Percentiles rank a stretch among this genome's conserved stretches.
phyloP scores from a whole-genome alignment of 2,113 vertebrate species.

The Guaruba guarouba region DNA sequence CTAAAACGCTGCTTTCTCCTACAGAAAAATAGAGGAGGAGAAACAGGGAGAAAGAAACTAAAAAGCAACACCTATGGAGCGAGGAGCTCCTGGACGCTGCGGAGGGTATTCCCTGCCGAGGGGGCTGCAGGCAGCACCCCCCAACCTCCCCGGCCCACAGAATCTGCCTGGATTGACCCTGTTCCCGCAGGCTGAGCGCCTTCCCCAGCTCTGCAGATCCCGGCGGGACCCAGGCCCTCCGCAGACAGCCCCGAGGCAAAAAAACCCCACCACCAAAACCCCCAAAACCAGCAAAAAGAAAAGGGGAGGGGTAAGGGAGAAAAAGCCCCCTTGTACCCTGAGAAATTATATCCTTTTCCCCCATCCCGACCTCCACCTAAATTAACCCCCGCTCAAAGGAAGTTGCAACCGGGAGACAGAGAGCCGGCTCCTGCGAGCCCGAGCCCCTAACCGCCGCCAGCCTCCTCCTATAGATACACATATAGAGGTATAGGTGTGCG shows the following conservation, averaged over 20 bases:
- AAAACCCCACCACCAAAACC: not conserved
- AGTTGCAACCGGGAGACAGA: not conserved
- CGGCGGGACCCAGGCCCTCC: not conserved
- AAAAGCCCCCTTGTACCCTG: not conserved
- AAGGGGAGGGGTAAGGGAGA: rapidly evolving
- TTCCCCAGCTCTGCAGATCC: not conserved
- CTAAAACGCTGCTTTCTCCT: not conserved
- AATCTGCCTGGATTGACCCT: not conserved
- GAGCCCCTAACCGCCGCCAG: not conserved
- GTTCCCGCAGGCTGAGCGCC: not conserved
- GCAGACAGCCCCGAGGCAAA: not conserved
- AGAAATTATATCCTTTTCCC: not conserved
- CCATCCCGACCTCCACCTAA: not conserved
- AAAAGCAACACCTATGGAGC: not conserved
- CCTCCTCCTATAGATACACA: rapidly evolving
- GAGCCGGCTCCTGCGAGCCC: not conserved
- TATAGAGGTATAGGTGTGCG: rapidly evolving
- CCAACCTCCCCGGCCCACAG: not conserved
- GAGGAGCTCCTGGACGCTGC: not conserved
- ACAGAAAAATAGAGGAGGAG: not conserved
- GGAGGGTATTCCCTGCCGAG: not conserved
- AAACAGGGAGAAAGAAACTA: not conserved
- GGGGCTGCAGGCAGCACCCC: not conserved
- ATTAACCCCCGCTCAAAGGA: not conserved
- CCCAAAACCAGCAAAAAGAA: not conserved